Base-by-base conservation (phyloP, 1,140 invertebrate genomes). In the Drosophila bipectinata region DNA sequence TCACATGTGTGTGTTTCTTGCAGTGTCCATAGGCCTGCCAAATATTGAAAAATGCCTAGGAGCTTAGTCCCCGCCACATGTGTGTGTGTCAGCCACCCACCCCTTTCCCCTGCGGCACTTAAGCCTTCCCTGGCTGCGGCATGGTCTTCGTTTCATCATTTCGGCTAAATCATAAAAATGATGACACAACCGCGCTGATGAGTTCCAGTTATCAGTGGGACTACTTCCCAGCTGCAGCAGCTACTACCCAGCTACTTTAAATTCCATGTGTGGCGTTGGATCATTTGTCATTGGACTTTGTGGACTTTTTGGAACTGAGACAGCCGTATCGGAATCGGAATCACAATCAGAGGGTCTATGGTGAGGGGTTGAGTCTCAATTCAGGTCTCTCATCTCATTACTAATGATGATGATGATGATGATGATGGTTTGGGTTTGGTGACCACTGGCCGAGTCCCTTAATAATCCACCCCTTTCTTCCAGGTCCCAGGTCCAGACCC, bases 221-320 rank as follows among this genome's bases (percentile, higher is more conserved):
- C 21, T 48, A 18, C 39, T 3, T 15, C 41, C 41, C 78, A 82
- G 82, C 79, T 87, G 83, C 61, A 87, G 82, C 82, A 87, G 82
- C 82, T 87, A 87, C 82, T 87, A 87, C 87, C 83, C 82, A 87
- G 82, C 82, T 87, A 87, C 82, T 87, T 87, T 87, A 87, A 87
- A 87, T 87, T 87, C 82, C 83, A 87, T 87, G 82, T 87, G 82
- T 87, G 82, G 82, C 82, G 82, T 77, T 87, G 87, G 82, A 87
- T 87, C 82, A 87, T 87, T 87, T 87, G 82, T 87, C 82, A 87
- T 87, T 74, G 71, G 71, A 62, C 71, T 59, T 47, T 75, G 59
- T 84, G 79, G 75, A 62, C 71, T 59, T 47, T 75, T 60, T 84
- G 79, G 75, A 62, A 72, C 63, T 72, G 62, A 54, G 59, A 61